Evolutionary conservation across 1,140 invertebrate species (phyloP).

Genomic region (Sminthurinus signatus): DNA sequence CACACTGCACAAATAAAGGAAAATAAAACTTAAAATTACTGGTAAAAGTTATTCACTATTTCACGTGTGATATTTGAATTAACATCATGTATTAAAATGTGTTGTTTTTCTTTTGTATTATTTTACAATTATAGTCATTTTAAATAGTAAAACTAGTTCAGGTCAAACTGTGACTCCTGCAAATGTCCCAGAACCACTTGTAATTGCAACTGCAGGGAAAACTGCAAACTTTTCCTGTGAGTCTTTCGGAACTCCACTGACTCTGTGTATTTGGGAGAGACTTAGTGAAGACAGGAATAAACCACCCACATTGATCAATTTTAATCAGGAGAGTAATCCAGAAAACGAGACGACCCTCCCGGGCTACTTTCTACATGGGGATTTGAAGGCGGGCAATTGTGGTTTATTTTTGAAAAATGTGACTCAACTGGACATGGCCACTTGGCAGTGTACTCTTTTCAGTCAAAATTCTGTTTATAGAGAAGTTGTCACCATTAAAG

Average conservation of each 20-base stretch:
- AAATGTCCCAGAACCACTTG: constrained; percentile 11
- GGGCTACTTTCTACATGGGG: constrained; percentile 31
- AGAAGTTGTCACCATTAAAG: constrained; percentile 24
- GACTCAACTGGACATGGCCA: constrained; percentile 27
- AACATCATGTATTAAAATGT: too few species aligned
- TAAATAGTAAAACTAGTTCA: background rate
- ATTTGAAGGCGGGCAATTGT: constrained; percentile 27
- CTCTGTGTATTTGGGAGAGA: constrained; percentile 32
- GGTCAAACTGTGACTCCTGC: constrained; percentile 21
- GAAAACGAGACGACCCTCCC: background rate
- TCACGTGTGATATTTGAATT: too few species aligned
- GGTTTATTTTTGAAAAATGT: constrained; percentile 25
- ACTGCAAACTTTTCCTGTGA: constrained; percentile 34
- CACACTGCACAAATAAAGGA: too few species aligned
- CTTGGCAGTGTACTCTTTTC: constrained; percentile 37
- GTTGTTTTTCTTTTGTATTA: too few species aligned
- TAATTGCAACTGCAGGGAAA: constrained; percentile 21
- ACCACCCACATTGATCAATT: constrained; percentile 9
- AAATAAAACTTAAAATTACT: too few species aligned
- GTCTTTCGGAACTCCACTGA: constrained; percentile 22
- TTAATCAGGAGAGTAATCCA: background rate
- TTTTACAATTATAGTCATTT: too few species aligned
- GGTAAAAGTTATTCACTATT: too few species aligned
- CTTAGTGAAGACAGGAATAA: background rate
- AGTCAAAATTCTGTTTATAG: constrained; percentile 10